A percentile compares a stretch with the other conserved stretches of the same genome.
phyloP scores from a whole-genome alignment of 2,113 vertebrate species.

The Oreochromis tanganicae region DNA sequence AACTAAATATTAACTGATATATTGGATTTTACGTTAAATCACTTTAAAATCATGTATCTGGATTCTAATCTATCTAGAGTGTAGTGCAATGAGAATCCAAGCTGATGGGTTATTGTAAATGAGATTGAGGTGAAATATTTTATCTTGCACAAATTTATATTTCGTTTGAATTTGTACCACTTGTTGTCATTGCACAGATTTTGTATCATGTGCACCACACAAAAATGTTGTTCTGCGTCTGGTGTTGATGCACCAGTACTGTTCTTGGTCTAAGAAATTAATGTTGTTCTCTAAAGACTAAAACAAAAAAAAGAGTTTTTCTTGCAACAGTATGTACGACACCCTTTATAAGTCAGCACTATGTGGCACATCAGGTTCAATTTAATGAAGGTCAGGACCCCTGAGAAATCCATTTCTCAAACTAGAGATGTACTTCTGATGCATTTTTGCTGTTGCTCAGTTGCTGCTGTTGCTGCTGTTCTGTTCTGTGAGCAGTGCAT shows the following conservation, averaged over 20 bases:
- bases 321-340: neutral
- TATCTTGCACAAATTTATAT: neutral
- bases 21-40: neutral
- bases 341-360: neutral
- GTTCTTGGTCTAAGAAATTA: neutral
- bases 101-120: neutral
- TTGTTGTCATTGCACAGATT: neutral
- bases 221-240: neutral
- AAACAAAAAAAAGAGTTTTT: neutral
- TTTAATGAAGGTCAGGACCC: neutral
- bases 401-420: neutral
- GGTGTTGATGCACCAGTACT: neutral
- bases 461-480: neutral
- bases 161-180: rapidly evolving
- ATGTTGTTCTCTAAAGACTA: neutral
- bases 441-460: neutral
- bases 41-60: rapidly evolving
- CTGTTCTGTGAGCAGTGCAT: neutral
- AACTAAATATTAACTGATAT: rapidly evolving
- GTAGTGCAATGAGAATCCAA: neutral
- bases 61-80: neutral
- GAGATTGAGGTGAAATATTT: neutral
- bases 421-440: neutral
- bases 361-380: neutral
- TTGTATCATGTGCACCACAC: neutral